These are phyloP conservation scores for Venusia cambrica DNA, from an alignment of 2,888 invertebrate genomes.

Conservation along the genomic window DNA sequence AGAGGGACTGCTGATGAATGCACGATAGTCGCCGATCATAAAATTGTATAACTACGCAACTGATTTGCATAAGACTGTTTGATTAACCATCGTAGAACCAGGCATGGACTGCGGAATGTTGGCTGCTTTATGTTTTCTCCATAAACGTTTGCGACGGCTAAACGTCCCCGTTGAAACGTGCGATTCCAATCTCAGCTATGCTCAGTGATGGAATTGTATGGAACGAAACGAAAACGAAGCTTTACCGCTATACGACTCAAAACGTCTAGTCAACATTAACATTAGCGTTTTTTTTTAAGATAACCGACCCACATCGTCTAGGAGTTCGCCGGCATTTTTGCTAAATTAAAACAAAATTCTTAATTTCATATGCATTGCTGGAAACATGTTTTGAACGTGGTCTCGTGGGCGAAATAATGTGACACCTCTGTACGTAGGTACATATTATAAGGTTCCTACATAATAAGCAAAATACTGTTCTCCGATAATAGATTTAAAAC, in stretches of 20 bases:
- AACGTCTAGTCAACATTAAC: constrained; percentile 60
- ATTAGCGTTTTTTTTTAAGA: constrained; percentile 50
- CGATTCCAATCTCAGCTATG: constrained; percentile 55
- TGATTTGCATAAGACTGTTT: constrained; percentile 68
- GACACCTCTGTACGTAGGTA: constrained; percentile 45
- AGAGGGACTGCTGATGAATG: constrained; percentile 57
- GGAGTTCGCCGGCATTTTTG: constrained; percentile 13
- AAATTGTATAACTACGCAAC: constrained; percentile 59
- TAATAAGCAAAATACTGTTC: too few species aligned
- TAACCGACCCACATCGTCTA: constrained; percentile 7
- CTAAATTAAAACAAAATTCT: constrained; percentile 57
- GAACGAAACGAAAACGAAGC: constrained; percentile 45
- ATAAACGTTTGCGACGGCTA: constrained; percentile 51
- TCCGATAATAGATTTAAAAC: constrained; percentile 22
- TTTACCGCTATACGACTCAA: constrained; percentile 60
- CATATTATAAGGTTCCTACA: too few species aligned
- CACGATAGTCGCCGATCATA: constrained; percentile 54
- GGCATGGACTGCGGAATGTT: constrained; percentile 54
- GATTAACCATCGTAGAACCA: constrained; percentile 54
- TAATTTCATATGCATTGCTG: constrained; percentile 70
- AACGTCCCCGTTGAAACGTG: constrained; percentile 50
- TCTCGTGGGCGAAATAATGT: constrained; percentile 69
- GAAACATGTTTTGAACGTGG: constrained; percentile 61
- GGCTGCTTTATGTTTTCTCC: constrained; percentile 59
- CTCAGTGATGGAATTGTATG: constrained; percentile 44